Conservation (phyloP, 2,888 invertebrate species). For the Macrosiphum euphorbiae region DNA sequence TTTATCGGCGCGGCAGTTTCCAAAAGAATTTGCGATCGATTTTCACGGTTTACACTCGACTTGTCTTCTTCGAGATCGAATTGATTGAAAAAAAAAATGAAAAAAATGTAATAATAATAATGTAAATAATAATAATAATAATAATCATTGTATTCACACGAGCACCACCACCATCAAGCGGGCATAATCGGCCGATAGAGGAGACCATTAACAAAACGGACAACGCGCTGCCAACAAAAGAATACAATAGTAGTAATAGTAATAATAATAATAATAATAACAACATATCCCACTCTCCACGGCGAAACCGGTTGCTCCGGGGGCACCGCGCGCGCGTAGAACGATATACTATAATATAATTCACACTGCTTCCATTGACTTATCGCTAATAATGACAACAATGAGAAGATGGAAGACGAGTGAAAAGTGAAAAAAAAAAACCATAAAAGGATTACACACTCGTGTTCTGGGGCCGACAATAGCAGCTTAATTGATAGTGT, state of each 20-base stretch:
- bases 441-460: constrained; percentile 57
- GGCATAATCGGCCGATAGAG: neutral
- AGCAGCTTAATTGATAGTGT: constrained; percentile 63
- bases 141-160: constrained; percentile 27
- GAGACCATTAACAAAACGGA: constrained; percentile 56
- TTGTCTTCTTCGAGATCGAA: neutral
- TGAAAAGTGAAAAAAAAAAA: constrained; percentile 21
- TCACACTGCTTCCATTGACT: constrained; percentile 53
- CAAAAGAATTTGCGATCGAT: neutral
- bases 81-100: neutral
- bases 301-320: constrained; percentile 42
- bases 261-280: neutral
- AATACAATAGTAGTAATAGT: neutral
- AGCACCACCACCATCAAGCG: neutral
- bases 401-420: constrained; percentile 28
- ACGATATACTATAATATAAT: constrained; percentile 6
- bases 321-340: neutral
- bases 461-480: constrained; percentile 54
- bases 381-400: constrained; percentile 58
- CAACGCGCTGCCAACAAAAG: constrained; percentile 32
- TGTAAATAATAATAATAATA: constrained; percentile 5
- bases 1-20: neutral
- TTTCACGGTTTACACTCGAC: neutral
- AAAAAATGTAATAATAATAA: neutral
- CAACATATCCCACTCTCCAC: neutral